phyloP scores from a whole-genome alignment of 2,888 invertebrate genomes.

The Stenoptilia bipunctidactyla region DNA sequence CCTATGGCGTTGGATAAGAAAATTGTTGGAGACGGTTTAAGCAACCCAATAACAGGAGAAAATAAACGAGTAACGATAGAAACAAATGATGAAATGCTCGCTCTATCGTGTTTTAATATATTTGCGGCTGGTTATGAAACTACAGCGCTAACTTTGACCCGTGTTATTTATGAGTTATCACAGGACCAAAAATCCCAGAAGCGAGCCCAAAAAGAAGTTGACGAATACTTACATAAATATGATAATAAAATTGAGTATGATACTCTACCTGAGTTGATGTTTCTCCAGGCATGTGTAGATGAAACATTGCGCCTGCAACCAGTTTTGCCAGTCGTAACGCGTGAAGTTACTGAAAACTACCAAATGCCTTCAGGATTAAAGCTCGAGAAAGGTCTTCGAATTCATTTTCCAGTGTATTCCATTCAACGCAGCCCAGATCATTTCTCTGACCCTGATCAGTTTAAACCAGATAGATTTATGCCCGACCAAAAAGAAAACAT shows the following conservation, averaged over 20 bases:
- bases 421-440: slow-evolving; percentile 26
- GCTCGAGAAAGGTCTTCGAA: slow-evolving; percentile 25
- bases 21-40: slow-evolving; percentile 24
- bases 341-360: slow-evolving; percentile 34
- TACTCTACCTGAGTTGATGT: slow-evolving; percentile 31
- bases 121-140: slow-evolving; percentile 42
- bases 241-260: slow-evolving; percentile 23
- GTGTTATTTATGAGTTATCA: slow-evolving; percentile 31
- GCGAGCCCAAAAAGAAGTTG: slow-evolving; percentile 27
- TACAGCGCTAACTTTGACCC: slow-evolving; percentile 27
- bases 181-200: slow-evolving; percentile 26
- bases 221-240: slow-evolving; percentile 20
- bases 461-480: slow-evolving; percentile 29
- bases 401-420: slow-evolving; percentile 31
- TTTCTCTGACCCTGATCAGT: slow-evolving; percentile 30
- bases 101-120: slow-evolving; percentile 66
- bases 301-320: slow-evolving; percentile 40
- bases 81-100: slow-evolving; percentile 48
- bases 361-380: slow-evolving; percentile 25
- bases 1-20: slow-evolving; percentile 17
- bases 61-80: slow-evolving; percentile 19
- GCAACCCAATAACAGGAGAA: slow-evolving; percentile 8
- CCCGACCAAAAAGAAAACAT: slow-evolving; percentile 23
- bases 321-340: slow-evolving; percentile 25
- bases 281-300: slow-evolving; percentile 30